phyloP scores from a whole-genome alignment of 2,888 invertebrate genomes.

The Scaptomyza reducta region DNA sequence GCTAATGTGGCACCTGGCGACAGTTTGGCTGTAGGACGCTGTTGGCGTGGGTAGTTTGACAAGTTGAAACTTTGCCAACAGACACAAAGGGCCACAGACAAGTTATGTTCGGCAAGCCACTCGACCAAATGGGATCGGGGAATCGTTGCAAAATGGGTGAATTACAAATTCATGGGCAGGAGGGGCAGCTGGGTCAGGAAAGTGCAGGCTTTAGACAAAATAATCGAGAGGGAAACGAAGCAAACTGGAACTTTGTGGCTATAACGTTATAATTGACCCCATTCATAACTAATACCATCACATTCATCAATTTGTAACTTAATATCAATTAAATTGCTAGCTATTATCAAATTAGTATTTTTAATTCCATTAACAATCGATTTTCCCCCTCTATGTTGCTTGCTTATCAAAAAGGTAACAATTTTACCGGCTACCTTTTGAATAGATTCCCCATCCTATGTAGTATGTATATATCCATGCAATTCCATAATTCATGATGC shows the following conservation, averaged over 20 bases:
- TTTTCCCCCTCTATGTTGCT: background rate
- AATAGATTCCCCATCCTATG: background rate
- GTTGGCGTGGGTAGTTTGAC: slow-evolving; percentile 46
- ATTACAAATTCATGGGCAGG: background rate
- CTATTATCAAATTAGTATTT: background rate
- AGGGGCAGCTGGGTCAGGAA: slow-evolving; percentile 14
- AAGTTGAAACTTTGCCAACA: slow-evolving; percentile 61
- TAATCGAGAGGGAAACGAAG: slow-evolving; percentile 30
- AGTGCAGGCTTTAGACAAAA: slow-evolving; percentile 54
- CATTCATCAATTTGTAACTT: slow-evolving; percentile 45
- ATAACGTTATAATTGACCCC: slow-evolving; percentile 9
- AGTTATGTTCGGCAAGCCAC: slow-evolving; percentile 64
- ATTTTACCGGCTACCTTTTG: background rate
- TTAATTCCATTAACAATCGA: background rate
- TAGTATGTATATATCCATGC: background rate
- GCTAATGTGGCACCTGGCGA: slow-evolving; percentile 22
- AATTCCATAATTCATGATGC: slow-evolving; percentile 40
- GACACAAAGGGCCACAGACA: slow-evolving; percentile 50
- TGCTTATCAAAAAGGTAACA: background rate
- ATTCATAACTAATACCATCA: slow-evolving; percentile 13
- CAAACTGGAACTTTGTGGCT: background rate
- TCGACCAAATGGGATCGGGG: slow-evolving; percentile 14
- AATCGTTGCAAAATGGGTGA: slow-evolving; percentile 7
- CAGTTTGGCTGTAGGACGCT: slow-evolving; percentile 26
- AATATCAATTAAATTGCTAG: slow-evolving; percentile 37